phyloP scores from a whole-genome alignment of 2,113 vertebrate species.

The Piprites chloris region DNA sequence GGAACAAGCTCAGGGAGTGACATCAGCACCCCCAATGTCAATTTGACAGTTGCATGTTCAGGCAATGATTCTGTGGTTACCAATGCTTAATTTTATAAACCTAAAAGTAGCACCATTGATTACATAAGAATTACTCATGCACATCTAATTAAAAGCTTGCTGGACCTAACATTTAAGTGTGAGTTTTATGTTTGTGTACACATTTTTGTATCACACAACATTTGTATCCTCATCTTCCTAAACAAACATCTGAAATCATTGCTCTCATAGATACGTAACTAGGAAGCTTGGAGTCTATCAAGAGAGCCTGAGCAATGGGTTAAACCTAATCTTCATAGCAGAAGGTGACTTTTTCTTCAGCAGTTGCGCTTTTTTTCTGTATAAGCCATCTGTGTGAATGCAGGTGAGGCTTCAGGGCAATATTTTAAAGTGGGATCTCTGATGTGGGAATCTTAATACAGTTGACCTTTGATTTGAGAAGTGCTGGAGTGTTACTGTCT shows the following conservation, averaged over 20 bases:
- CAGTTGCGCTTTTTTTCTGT: not conserved
- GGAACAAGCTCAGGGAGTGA: not conserved
- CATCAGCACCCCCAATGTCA: not conserved
- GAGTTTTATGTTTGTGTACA: not conserved
- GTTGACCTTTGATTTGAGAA: slow-evolving; percentile 8
- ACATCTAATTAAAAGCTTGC: not conserved
- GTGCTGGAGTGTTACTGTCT: not conserved
- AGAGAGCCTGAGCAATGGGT: not conserved
- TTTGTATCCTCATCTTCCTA: not conserved
- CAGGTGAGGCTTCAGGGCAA: not conserved
- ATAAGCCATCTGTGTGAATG: not conserved
- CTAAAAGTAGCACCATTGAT: not conserved
- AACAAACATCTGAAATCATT: not conserved
- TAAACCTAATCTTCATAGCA: not conserved
- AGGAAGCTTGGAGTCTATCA: not conserved
- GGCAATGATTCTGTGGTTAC: not conserved
- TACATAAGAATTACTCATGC: slow-evolving; percentile 11
- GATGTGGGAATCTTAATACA: not conserved
- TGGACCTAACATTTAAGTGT: not conserved
- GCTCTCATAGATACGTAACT: not conserved
- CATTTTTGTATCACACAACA: not conserved
- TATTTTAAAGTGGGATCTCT: not conserved
- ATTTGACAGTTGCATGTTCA: not conserved
- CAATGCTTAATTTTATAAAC: not conserved
- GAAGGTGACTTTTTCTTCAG: not conserved